Evolutionary conservation across 2,888 invertebrate genomes (phyloP).

Genomic region (Apodemia duryi): DNA sequence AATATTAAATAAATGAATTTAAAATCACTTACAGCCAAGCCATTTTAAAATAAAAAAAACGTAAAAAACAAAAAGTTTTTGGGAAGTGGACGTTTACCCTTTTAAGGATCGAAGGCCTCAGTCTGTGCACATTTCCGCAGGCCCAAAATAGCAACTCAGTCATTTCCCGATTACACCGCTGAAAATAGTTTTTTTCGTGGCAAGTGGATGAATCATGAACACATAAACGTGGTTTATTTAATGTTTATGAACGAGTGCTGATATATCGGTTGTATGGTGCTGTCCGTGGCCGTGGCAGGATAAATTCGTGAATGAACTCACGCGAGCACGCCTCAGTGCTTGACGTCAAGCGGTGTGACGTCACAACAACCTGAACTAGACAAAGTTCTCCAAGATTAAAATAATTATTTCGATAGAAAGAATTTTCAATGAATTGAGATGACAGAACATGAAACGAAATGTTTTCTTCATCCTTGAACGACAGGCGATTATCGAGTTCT

Average conservation of each 20-base stretch:
- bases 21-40: neutral
- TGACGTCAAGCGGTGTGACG: constrained; percentile 59
- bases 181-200: constrained; percentile 11
- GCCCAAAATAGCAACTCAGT: constrained; percentile 2
- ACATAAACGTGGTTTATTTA: constrained; percentile 20
- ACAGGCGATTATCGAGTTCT: constrained; percentile 7
- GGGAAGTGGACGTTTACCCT: neutral
- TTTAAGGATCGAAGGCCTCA: neutral
- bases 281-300: constrained; percentile 53
- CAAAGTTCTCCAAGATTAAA: constrained; percentile 1
- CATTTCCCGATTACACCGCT: constrained; percentile 12
- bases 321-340: constrained; percentile 39
- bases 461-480: constrained; percentile 2
- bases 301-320: constrained; percentile 71
- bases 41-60: neutral
- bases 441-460: neutral
- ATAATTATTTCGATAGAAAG: neutral
- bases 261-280: constrained; percentile 23
- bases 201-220: constrained; percentile 22
- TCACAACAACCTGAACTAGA: constrained; percentile 48
- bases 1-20: too few relatives aligned
- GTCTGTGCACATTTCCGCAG: constrained; percentile 3
- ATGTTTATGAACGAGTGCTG: constrained; percentile 26
- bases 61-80: neutral
- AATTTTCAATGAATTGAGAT: neutral